Base-by-base conservation (phyloP, 2,888 invertebrate species). In the Exephanes ischioxanthus region DNA sequence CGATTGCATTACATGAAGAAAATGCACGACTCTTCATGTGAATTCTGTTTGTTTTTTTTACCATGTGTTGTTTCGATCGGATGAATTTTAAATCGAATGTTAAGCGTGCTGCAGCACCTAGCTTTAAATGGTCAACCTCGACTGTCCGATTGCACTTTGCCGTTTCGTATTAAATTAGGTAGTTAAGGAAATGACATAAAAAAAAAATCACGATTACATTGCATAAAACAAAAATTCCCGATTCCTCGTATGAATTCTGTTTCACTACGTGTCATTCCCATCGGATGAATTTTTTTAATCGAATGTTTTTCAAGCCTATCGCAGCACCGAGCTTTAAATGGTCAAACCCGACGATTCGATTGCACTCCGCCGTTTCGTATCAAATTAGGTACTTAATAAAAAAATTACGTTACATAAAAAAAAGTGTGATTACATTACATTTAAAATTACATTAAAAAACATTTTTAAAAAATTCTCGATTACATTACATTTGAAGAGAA, bases 361-460 rank as follows among this genome's bases (percentile, higher is more conserved):
- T 68, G 58, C 45, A 66, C 45, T 11, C 67, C 37, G 16, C 3
- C 37, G 78, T 53, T 48, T 84, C 63, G 63, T 63, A 48, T 48
- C 51, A 91, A 91, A 91, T 91, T 90, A 90, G 89, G 88, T 86
- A 83, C n/a, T 61, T n/a, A n/a, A 58, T 91, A 91, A 91, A 37
- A 41, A 41, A 41, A 41, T 41, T 41, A 11, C 7, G 2, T 41
- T 11, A 11, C 9, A 41, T 9, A 11, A 41, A 41, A 37, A 37
- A 37, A 37, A 37, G 3, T 26, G 26, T 26, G 33, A 41, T 11
- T 11, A 11, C 11, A 41, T 41, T 11, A 11, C 3, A 41, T 41
- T 41, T 41, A 11, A 11, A 30, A 30, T 0, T 5, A 3, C 30
- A 30, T 30, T 30, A 5, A 30, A 5, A 5, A 5, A 5, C 5